Evolutionary conservation across 2,797 vertebrate genomes (phyloP), one percentile per base, ranked within the genome.

Genomic region (Cossypha polioptera): DNA sequence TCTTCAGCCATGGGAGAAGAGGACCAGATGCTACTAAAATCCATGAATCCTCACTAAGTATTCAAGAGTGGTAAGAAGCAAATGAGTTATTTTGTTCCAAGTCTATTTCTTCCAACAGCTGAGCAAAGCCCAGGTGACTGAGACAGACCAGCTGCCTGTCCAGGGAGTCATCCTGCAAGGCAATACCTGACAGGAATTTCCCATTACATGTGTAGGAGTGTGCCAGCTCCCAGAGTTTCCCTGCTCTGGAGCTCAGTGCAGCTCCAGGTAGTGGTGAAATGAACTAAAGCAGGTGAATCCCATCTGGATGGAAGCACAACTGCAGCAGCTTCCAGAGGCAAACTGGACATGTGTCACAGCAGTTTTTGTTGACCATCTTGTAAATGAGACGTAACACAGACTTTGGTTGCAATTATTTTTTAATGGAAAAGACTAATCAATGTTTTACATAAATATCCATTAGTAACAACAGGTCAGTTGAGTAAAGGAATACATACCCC

Each of bases 341-440:
- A 42, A 22, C 6, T 7, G 61, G n/a, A 50, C 18, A 8, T 0
- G 0, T 0, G 9, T 31, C 12, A 2, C 35, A 9, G 58, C 48
- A 2, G 5, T 17, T 36, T 8, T 8, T 21, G 29, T 43, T 66
- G 40, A 22, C 15, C 20, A 3, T 7, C 35, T 26, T 50, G n/a
- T 61, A 86, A 86, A 87, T 33, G 18, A 94, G 35, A 68, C n/a
- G 0, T 2, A 66, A 38, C 40, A 82, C 91, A 62, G 16, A 13
- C 36, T 59, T 54, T 33, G 47, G 45, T 48, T 97, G 90, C 84
- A 71, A 68, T 88, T 75, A 40, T 50, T 94, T 90, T 97, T 97
- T 97, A 97, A 97, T 97, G 95, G 95, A 96, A 92, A 95, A 95
- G 91, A 88, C 85, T 82, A 94, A 92, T 88, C 69, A 68, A 76